These are phyloP conservation scores for Argyrosomus japonicus DNA, from an alignment of 2,113 vertebrate genomes.

Conservation along the genomic window DNA sequence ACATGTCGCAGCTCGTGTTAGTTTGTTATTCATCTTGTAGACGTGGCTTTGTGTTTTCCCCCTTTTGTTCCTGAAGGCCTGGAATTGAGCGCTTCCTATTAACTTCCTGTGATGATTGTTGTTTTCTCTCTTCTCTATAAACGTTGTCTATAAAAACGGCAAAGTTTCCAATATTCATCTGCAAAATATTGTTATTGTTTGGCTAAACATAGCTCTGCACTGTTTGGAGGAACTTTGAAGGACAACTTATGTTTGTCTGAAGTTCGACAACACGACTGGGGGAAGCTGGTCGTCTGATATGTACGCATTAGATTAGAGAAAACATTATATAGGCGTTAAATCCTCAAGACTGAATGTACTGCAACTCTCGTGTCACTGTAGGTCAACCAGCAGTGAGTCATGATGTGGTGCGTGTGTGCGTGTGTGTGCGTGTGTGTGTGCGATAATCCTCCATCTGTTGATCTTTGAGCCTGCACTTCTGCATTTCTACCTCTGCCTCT, in stretches of 20 bases:
- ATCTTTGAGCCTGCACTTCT: conserved; percentile 61
- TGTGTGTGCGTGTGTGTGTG: neutral
- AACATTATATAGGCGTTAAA: neutral
- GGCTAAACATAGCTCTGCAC: neutral
- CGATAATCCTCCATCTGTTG: conserved; percentile 83
- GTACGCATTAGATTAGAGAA: neutral
- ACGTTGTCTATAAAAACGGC: no score
- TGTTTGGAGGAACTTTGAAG: no score
- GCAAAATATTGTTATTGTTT: neutral
- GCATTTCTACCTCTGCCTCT: conserved; percentile 20
- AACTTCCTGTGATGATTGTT: neutral
- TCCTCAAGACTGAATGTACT: conserved; percentile 31
- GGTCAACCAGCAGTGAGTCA: conserved; percentile 42
- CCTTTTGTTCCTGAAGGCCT: neutral
- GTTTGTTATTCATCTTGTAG: neutral
- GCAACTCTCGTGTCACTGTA: conserved; percentile 10
- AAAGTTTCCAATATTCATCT: neutral
- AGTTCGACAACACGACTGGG: neutral
- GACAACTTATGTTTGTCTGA: no score
- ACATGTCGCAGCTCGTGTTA: conserved; percentile 4
- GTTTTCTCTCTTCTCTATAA: neutral
- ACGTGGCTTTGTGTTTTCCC: neutral
- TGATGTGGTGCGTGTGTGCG: conserved; percentile 1
- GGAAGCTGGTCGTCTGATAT: neutral
- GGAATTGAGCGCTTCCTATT: neutral